Base-by-base conservation (phyloP, 2,113 vertebrate genomes). In the Melanotaenia duboulayi region DNA sequence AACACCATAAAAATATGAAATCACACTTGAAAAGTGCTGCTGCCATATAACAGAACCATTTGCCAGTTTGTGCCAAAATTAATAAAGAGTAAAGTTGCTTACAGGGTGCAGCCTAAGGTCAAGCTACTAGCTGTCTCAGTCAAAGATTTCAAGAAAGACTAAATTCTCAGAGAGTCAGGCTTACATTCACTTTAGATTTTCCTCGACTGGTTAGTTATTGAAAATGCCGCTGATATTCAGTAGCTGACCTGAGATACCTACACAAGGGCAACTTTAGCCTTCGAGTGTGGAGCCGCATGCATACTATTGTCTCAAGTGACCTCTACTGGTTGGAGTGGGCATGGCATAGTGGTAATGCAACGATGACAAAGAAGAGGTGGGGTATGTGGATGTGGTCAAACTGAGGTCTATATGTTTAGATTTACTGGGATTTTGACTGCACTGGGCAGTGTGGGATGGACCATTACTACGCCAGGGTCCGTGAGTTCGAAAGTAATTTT, bases 401-500 rank as follows among this genome's bases (percentile, higher is more conserved):
- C 80, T 83, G 77, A 89, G 62, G 68, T 86, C 74, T 90, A 54
- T 86, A 79, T 83, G 70, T 89, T 80, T 81, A 82, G 84, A 93
- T 92, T 93, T 93, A 92, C 90, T 91, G 91, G 88, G 78, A 79
- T 65, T 91, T 72, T 90, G 85, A 91, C 83, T 91, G 86, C 86
- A 90, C 84, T 90, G 87, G 79, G 82, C 76, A 91, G 86, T 86
- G 89, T 91, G 90, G 89, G 78, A 92, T 92, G 89, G 88, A 92
- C 91, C 92, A 81, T 79, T 92, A 92, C 71, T 94, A 93, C 93
- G 94, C 93, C 94, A 94, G 90, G 85, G 90, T 94, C 93, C 94
- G 67, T 93, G 90, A 89, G 90, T 80, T 91, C 94, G 93, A 81
- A 94, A 87, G 92, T 92, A 88, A 94, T 94, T 93, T 92, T 94